Evolutionary conservation across 1,140 invertebrate genomes (phyloP).

Genomic region (Apocrypta bakeri): DNA sequence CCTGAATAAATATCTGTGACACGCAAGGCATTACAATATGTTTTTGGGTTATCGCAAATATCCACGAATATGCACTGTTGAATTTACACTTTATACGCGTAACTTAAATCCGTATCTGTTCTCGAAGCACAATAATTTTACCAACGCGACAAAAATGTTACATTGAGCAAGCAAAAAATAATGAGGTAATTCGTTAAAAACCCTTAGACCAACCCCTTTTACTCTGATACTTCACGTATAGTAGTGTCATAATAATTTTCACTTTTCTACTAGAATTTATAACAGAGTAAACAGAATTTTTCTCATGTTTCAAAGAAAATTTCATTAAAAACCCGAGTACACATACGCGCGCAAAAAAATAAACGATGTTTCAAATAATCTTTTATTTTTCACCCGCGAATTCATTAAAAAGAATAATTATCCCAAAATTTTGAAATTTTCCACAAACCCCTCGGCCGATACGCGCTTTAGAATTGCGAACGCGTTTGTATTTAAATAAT

Average conservation of each 20-base stretch:
- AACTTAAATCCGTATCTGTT: too few species aligned
- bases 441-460: not conserved
- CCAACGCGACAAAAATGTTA: too few species aligned
- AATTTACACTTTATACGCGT: too few species aligned
- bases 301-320: not conserved
- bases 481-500: not conserved
- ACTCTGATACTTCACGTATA: not conserved
- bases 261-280: constrained; percentile 13
- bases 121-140: too few species aligned
- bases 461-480: not conserved
- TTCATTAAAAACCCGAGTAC: not conserved
- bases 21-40: too few species aligned
- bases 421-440: not conserved
- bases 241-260: not conserved
- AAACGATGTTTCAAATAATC: not conserved
- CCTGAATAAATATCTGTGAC: too few species aligned
- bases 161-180: not conserved
- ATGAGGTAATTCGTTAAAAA: constrained; percentile 15
- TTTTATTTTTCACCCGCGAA: not conserved
- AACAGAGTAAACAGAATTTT: not conserved
- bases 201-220: not conserved
- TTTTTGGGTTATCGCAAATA: too few species aligned
- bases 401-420: not conserved
- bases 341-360: not conserved
- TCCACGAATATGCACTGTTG: too few species aligned